Percentiles rank a stretch among this genome's conserved stretches.
phyloP scores from a whole-genome alignment of 2,113 vertebrate genomes.

The Astatotilapia flaviijosephi region DNA sequence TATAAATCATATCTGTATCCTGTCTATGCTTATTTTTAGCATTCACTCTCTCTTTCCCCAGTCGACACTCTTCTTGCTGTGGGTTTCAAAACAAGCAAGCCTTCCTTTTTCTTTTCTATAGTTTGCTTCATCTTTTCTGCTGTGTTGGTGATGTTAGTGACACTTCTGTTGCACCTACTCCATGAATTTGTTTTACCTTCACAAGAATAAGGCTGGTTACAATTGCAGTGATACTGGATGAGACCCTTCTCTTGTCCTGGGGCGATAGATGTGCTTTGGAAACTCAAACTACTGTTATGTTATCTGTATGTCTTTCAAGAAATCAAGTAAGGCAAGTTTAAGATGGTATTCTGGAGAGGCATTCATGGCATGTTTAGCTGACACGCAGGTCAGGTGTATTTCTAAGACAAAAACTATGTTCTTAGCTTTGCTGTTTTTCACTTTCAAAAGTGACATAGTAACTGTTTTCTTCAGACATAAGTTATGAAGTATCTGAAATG shows the following conservation, averaged over 20 bases:
- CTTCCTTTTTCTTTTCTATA: neutral
- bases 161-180: neutral
- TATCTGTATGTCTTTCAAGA: neutral
- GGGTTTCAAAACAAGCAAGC: slow-evolving; percentile 22
- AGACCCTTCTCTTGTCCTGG: neutral
- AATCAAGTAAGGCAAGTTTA: neutral
- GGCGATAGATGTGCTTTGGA: neutral
- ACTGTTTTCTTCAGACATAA: neutral
- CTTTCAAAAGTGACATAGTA: neutral
- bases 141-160: neutral
- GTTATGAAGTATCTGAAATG: neutral
- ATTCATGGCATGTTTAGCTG: neutral
- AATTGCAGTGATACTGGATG: neutral
- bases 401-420: neutral
- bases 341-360: neutral
- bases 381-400: neutral
- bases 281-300: neutral
- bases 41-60: neutral
- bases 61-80: neutral
- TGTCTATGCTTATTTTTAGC: neutral
- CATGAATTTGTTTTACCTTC: neutral
- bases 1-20: neutral
- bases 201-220: neutral
- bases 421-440: neutral
- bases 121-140: neutral